phyloP scores from a whole-genome alignment of 2,113 vertebrate species.

The Oncorhynchus nerka region DNA sequence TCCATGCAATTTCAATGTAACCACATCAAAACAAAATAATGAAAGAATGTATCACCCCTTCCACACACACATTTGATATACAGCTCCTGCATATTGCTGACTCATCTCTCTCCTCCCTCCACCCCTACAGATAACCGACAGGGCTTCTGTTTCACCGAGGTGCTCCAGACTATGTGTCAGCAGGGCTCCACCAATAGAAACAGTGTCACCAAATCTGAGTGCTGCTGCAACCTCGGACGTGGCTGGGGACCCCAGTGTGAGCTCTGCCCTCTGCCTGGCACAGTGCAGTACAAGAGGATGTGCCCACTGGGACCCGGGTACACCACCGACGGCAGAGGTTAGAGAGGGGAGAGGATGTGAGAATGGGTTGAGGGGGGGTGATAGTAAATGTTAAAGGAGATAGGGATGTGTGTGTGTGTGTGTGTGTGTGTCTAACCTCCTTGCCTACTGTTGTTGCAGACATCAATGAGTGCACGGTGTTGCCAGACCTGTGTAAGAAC shows the following conservation, averaged over 20 bases:
- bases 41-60: background rate
- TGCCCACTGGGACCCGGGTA: slow-evolving; percentile 91
- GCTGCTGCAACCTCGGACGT: slow-evolving; percentile 87
- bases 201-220: slow-evolving; percentile 87
- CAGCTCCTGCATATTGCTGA: too few species aligned
- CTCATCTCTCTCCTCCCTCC: too few species aligned
- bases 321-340: slow-evolving; percentile 86
- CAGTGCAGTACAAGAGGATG: slow-evolving; percentile 87
- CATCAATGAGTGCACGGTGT: slow-evolving; percentile 89
- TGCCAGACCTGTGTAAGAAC: slow-evolving; percentile 83
- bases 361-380: too few species aligned
- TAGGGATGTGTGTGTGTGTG: too few species aligned
- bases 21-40: background rate
- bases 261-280: slow-evolving; percentile 88
- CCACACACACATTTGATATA: too few species aligned
- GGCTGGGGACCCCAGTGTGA: slow-evolving; percentile 91
- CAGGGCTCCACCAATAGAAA: slow-evolving; percentile 83
- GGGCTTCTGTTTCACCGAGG: slow-evolving; percentile 89
- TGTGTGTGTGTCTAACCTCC: background rate
- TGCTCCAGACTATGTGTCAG: slow-evolving; percentile 89
- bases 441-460: slow-evolving; percentile 65
- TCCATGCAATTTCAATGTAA: too few species aligned
- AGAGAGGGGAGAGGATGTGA: slow-evolving; percentile 25
- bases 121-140: slow-evolving; percentile 79
- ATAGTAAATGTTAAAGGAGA: background rate